Percentiles rank a stretch among this genome's conserved stretches.
phyloP scores from a whole-genome alignment of 2,113 vertebrate species.

The Ptyas mucosa region DNA sequence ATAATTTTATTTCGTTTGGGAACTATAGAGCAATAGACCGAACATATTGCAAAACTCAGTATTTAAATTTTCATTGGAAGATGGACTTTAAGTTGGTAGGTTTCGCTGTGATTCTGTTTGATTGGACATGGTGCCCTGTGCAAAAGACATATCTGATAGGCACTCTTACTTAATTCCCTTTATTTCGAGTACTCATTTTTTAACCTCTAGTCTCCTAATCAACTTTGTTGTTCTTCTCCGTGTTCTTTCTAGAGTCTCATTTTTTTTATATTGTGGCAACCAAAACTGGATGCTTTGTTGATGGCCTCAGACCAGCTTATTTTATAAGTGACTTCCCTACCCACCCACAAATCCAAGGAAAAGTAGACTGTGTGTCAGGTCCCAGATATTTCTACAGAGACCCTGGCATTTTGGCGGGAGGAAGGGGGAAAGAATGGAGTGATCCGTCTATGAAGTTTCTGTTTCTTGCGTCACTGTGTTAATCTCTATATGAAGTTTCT shows the following conservation, averaged over 20 bases:
- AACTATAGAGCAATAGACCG: background rate
- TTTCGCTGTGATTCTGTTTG: background rate
- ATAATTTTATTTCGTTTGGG: background rate
- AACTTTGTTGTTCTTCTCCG: no score
- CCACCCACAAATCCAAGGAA: background rate
- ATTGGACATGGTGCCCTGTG: background rate
- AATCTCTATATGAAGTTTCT: no score
- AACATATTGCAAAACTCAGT: background rate
- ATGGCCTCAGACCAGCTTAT: background rate
- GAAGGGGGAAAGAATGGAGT: no score
- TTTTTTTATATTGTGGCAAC: background rate
- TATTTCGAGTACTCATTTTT: background rate
- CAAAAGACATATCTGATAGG: background rate
- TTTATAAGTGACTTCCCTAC: background rate
- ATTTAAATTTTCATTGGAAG: background rate
- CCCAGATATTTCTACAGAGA: no score
- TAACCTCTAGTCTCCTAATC: no score
- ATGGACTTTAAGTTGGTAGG: background rate
- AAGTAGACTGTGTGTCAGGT: background rate
- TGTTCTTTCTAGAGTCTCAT: no score
- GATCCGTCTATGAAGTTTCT: no score
- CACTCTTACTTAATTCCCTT: no score
- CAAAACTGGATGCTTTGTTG: background rate
- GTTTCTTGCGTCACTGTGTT: no score
- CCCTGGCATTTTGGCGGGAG: no score